Evolutionary conservation across 2,888 invertebrate species (phyloP).

Genomic region (Parapristionchus giblindavisi): DNA sequence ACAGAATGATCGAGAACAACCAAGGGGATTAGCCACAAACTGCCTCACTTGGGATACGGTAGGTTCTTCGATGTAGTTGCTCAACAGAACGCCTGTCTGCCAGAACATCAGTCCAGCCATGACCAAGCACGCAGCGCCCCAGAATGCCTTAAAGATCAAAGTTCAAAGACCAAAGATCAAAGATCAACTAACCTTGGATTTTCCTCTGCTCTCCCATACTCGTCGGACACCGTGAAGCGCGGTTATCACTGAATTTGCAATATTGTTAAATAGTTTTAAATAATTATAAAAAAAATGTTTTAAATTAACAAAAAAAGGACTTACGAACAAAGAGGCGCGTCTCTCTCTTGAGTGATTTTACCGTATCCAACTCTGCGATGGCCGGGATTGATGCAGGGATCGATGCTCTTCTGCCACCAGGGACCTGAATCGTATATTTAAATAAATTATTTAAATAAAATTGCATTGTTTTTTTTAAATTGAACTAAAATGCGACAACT

Average conservation of each 20-base stretch:
- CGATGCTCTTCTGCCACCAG: too few species aligned
- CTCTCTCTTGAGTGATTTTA: constrained; percentile 59
- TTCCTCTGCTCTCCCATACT: constrained; percentile 39
- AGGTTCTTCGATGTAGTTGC: constrained; percentile 48
- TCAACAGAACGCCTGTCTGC: constrained; percentile 43
- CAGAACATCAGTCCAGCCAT: constrained; percentile 44
- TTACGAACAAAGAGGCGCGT: constrained; percentile 64
- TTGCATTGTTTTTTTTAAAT: too few species aligned
- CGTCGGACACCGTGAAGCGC: constrained; percentile 66
- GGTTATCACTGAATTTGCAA: constrained; percentile 56
- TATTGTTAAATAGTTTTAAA: background rate
- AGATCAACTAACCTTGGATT: constrained; percentile 17
- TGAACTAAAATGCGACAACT: too few species aligned
- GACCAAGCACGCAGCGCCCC: constrained; percentile 44
- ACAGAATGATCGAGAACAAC: too few species aligned
- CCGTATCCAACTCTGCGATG: constrained; percentile 52
- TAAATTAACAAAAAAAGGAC: constrained; percentile 34
- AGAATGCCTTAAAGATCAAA: constrained; percentile 44
- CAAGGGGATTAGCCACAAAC: too few species aligned
- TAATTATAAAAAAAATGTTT: background rate
- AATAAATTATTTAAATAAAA: too few species aligned
- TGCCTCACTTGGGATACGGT: constrained; percentile 48
- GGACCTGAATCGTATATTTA: constrained; percentile 2
- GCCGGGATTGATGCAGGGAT: background rate
- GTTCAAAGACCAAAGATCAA: background rate